Base-by-base conservation (phyloP, 2,888 invertebrate species). In the Colletes collaris region DNA sequence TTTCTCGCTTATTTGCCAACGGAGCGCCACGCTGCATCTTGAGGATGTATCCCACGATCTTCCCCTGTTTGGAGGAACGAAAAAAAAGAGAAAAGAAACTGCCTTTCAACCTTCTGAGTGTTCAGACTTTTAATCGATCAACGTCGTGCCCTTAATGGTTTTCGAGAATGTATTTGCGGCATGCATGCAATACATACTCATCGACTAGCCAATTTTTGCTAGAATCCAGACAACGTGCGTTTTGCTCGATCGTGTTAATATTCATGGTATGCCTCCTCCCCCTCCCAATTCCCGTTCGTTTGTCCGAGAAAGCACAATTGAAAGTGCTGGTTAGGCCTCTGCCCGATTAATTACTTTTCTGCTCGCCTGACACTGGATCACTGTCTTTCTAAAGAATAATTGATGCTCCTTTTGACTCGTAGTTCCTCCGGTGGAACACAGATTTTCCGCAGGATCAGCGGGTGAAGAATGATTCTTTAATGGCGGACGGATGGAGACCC, bases 121-220 rank as follows among this genome's bases (percentile, higher is more conserved):
- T 62, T 60, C 44, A 16, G 35, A 1, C 44, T 69, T 40, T 66
- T 3, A 75, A 81, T 81, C 81, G 71, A 79, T 81, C 81, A 81
- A 79, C 60, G 79, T 79, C 79, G n/a, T 19, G 7, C 53, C 74
- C 37, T 27, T 70, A 74, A 81, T 81, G 80, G 52, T 56, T 50
- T 55, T 56, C 19, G 44, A 19, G 50, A 65, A 19, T 19, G 44
- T 46, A 7, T 46, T 46, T 10, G 58, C 46, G 27, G 40, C 60
- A 50, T 44, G 46, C 46, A 62, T 27, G 46, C 37, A 55, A 66
- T 49, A 60, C 67, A 19, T 27, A 27, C 46, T 16, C 46, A 16
- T 55, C 11, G 11, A 2, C 8, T 19, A n/a, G 7, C 49, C 37
- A 65, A 19, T 65, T 56, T 50, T 62, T 50, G 5, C 50, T 16